phyloP scores from a whole-genome alignment of 2,888 invertebrate genomes.

The Antitype chi region DNA sequence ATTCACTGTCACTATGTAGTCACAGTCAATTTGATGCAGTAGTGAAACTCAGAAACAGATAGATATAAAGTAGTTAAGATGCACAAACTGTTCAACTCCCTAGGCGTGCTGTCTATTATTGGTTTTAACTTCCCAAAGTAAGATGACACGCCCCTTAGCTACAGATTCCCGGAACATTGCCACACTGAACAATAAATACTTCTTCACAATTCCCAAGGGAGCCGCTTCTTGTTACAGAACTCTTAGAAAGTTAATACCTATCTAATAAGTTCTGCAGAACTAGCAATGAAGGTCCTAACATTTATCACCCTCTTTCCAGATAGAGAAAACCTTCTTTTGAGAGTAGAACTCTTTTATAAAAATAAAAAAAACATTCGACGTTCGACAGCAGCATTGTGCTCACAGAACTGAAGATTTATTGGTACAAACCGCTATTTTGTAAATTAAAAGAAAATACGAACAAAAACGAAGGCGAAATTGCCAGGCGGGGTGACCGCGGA shows the following conservation, averaged over 20 bases:
- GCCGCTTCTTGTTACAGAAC: conserved; percentile 31
- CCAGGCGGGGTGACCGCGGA: conserved; percentile 70
- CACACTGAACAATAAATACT: conserved; percentile 52
- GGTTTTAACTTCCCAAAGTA: conserved; percentile 39
- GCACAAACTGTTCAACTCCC: conserved; percentile 19
- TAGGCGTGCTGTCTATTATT: conserved; percentile 6
- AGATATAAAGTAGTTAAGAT: conserved; percentile 22
- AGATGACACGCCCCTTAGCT: conserved; percentile 17
- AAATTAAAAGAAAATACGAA: conserved; percentile 77
- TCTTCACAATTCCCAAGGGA: conserved; percentile 46
- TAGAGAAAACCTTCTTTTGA: conserved; percentile 50
- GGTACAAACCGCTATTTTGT: conserved; percentile 72
- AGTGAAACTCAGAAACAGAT: neutral
- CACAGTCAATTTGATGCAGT: conserved; percentile 18
- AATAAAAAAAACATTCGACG: conserved; percentile 72
- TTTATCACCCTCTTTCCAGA: conserved; percentile 67
- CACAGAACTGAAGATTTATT: conserved; percentile 77
- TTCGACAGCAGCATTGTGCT: conserved; percentile 72
- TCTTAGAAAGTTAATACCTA: conserved; percentile 45
- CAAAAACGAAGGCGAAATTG: conserved; percentile 74
- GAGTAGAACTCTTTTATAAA: conserved; percentile 68
- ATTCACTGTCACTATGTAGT: neutral
- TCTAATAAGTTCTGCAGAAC: conserved; percentile 61
- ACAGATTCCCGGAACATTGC: conserved; percentile 15
- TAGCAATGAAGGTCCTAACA: conserved; percentile 59